Conservation (phyloP, 2,113 vertebrate species). For the Patagioenas fasciata region DNA sequence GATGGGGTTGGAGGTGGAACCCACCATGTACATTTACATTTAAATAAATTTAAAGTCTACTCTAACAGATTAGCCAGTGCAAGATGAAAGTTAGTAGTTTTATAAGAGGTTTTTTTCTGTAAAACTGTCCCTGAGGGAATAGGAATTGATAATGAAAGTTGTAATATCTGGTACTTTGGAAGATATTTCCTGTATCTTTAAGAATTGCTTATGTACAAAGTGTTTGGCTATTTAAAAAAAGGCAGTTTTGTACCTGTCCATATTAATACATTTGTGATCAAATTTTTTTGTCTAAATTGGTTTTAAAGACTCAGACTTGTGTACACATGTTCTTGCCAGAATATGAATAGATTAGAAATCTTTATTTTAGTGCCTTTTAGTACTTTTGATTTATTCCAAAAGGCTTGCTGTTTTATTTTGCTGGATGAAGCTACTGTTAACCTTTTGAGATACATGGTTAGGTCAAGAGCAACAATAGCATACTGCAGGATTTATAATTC, state of each 20-base stretch:
- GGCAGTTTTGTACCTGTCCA: background rate
- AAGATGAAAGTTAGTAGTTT: background rate
- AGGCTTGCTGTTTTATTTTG: background rate
- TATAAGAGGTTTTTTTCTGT: background rate
- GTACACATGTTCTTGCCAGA: background rate
- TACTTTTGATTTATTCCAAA: background rate
- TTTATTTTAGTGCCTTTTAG: background rate
- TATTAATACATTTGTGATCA: background rate
- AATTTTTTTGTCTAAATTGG: background rate
- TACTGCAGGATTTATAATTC: background rate
- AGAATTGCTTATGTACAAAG: background rate
- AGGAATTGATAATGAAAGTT: background rate
- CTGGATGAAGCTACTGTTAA: background rate
- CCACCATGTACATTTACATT: background rate
- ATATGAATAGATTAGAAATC: background rate
- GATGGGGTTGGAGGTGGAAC: background rate
- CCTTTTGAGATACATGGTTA: background rate
- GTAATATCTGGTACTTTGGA: background rate
- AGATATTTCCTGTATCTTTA: background rate
- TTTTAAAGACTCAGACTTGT: background rate
- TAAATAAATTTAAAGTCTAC: background rate
- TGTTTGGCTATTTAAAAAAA: background rate
- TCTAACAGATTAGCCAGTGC: background rate
- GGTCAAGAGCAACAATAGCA: background rate
- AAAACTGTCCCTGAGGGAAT: background rate